Evolutionary conservation across 2,797 vertebrate genomes (phyloP).

Genomic region (Oryzias dopingdopingensis): DNA sequence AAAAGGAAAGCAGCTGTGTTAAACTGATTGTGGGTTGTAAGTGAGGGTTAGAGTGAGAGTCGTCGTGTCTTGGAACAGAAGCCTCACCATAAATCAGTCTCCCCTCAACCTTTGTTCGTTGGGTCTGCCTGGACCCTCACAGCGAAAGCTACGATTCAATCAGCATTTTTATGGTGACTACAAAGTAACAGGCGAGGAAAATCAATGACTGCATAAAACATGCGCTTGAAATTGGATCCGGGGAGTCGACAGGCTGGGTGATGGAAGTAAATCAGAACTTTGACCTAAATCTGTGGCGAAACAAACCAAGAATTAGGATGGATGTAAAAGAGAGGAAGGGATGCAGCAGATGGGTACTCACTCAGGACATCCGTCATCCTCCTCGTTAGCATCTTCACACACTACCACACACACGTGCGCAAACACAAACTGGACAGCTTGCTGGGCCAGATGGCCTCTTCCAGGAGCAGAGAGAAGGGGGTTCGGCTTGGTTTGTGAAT

Average conservation of each 20-base stretch:
- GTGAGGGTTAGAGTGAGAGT: too few species aligned
- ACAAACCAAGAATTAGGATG: constrained; percentile 29
- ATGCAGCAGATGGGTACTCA: constrained; percentile 20
- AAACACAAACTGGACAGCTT: constrained; percentile 51
- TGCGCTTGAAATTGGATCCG: background rate
- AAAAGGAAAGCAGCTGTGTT: too few species aligned
- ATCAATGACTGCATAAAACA: constrained; percentile 37
- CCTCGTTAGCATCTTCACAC: constrained; percentile 63
- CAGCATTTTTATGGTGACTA: background rate
- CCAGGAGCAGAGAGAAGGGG: constrained; percentile 43
- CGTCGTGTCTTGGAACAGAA: too few species aligned
- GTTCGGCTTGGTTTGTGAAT: constrained; percentile 58
- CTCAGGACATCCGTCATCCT: constrained; percentile 54
- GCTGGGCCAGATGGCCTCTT: constrained; percentile 70
- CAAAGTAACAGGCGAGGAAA: constrained; percentile 11
- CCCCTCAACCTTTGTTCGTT: constrained; percentile 4
- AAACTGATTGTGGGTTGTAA: too few species aligned
- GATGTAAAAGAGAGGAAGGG: constrained; percentile 23
- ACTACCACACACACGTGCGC: constrained; percentile 23
- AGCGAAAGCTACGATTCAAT: constrained; percentile 16
- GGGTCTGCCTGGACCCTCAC: constrained; percentile 5
- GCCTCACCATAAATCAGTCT: too few species aligned
- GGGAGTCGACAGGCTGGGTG: constrained; percentile 8
- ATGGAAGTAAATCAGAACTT: constrained; percentile 14
- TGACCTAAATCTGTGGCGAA: constrained; percentile 30